Conservation (phyloP, 2,888 invertebrate genomes). For the Cataglyphis rosenhaueri region DNA sequence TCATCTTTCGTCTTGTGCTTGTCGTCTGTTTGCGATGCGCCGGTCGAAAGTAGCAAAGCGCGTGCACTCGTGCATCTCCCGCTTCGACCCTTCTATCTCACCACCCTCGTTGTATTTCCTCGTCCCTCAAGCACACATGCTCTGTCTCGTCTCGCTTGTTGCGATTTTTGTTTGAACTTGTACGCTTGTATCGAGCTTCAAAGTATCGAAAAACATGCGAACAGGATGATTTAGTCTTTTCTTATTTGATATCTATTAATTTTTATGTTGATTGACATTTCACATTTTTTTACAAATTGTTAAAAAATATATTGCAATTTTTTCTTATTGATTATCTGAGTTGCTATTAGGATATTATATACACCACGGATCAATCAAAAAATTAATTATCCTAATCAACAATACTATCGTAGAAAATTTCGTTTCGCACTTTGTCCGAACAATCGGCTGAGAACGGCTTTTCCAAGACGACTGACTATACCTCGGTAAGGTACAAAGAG, state of each 20-base stretch:
- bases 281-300: neutral
- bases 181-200: neutral
- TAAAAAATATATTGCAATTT: neutral
- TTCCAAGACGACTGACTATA: slow-evolving; percentile 59
- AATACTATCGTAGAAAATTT: slow-evolving; percentile 12
- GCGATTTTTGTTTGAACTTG: slow-evolving; percentile 22
- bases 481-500: slow-evolving; percentile 80
- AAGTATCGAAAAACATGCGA: neutral
- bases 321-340: neutral
- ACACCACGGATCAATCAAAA: neutral
- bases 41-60: slow-evolving; percentile 78
- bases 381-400: slow-evolving; percentile 19
- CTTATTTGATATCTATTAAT: neutral
- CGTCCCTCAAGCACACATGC: neutral
- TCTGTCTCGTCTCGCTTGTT: neutral
- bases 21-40: slow-evolving; percentile 68
- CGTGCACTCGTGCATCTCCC: slow-evolving; percentile 56
- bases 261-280: neutral
- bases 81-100: slow-evolving; percentile 57
- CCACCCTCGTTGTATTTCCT: slow-evolving; percentile 38
- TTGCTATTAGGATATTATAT: neutral
- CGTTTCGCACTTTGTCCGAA: slow-evolving; percentile 30
- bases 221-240: neutral
- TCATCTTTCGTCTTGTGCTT: slow-evolving; percentile 72
- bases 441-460: slow-evolving; percentile 60